Conservation (phyloP, 2,113 vertebrate genomes). For the Pedetes capensis region DNA sequence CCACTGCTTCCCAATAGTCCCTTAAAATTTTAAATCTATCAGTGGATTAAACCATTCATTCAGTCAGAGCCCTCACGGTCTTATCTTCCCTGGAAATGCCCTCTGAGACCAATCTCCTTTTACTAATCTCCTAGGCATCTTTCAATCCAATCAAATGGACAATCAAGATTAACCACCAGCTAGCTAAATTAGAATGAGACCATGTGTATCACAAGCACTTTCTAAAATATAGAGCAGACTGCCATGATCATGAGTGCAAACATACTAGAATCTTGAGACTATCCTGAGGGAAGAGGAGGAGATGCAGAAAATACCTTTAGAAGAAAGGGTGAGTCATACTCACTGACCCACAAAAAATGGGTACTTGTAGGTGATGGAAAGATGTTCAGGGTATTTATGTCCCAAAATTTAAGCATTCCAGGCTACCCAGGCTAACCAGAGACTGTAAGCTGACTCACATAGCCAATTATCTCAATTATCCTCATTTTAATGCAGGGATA, state of each 20-base stretch:
- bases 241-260: neutral
- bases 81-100: neutral
- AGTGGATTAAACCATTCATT: neutral
- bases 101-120: neutral
- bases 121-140: neutral
- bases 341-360: neutral
- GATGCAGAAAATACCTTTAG: neutral
- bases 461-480: conserved; percentile 45
- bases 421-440: neutral
- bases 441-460: neutral
- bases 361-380: neutral
- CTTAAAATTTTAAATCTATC: neutral
- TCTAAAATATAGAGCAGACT: neutral
- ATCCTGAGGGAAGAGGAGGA: neutral
- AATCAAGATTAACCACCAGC: neutral
- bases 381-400: neutral
- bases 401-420: neutral
- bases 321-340: neutral
- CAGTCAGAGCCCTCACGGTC: neutral
- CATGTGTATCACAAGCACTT: neutral
- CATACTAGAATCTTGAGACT: neutral
- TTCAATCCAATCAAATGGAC: neutral
- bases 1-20: neutral
- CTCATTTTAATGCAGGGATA: conserved; percentile 37
- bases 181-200: neutral